phyloP scores from a whole-genome alignment of 2,888 invertebrate species.

The Ichneumoninae sp. region DNA sequence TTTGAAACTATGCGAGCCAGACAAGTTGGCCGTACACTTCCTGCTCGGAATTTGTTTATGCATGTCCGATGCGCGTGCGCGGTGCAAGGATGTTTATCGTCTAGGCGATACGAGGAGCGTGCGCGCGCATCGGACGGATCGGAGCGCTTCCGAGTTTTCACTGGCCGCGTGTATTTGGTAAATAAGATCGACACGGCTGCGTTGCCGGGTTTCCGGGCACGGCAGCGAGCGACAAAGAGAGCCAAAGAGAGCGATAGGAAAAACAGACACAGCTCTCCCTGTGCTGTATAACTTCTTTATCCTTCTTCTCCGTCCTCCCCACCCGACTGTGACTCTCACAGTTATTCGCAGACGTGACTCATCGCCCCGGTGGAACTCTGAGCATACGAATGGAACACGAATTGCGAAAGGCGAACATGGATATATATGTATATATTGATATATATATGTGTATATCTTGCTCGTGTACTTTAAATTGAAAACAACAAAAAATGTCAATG shows the following conservation, averaged over 20 bases:
- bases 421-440: neutral
- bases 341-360: slow-evolving; percentile 77
- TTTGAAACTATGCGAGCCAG: neutral
- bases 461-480: no score
- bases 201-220: neutral
- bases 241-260: neutral
- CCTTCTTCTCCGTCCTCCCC: slow-evolving; percentile 20
- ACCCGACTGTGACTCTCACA: slow-evolving; percentile 18
- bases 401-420: slow-evolving; percentile 27
- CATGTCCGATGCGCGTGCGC: neutral
- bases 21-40: neutral
- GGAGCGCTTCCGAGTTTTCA: slow-evolving; percentile 7
- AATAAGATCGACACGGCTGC: neutral
- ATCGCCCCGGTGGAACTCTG: slow-evolving; percentile 50
- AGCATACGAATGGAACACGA: slow-evolving; percentile 37
- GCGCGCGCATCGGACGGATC: neutral
- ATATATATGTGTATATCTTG: no score
- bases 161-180: slow-evolving; percentile 17
- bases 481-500: no score
- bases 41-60: neutral
- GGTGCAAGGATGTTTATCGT: slow-evolving; percentile 25
- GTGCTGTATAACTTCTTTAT: slow-evolving; percentile 7
- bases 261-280: slow-evolving; percentile 2
- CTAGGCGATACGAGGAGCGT: neutral
- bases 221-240: neutral